These are phyloP conservation scores for Lordiphosa mommai DNA, from an alignment of 1,140 invertebrate genomes.

Conservation along the genomic window DNA sequence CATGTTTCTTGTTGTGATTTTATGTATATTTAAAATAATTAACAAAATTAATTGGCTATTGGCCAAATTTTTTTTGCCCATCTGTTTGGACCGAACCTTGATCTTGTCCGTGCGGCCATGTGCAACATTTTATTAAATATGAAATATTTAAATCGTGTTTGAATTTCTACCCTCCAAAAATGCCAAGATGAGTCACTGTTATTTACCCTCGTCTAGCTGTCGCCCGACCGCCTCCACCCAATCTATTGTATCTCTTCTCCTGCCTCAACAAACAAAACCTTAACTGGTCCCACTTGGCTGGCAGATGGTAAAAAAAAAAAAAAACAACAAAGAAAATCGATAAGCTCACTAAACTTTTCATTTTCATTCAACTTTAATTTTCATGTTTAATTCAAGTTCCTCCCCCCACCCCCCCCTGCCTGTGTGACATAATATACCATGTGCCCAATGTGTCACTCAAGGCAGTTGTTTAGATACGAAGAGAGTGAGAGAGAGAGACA, in stretches of 20 bases:
- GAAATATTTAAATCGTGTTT: constrained; percentile 18
- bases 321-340: constrained; percentile 51
- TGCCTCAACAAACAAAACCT: constrained; percentile 58
- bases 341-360: constrained; percentile 45
- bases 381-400: constrained; percentile 16
- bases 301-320: constrained; percentile 21
- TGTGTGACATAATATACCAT: constrained; percentile 52
- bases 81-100: constrained; percentile 46
- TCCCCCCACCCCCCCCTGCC: neutral
- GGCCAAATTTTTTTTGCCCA: constrained; percentile 38
- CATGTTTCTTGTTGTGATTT: too few species aligned
- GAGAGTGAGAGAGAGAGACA: neutral
- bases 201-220: too few species aligned
- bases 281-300: constrained; percentile 12
- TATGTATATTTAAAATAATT: too few species aligned
- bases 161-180: constrained; percentile 6
- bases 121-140: constrained; percentile 43
- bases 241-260: constrained; percentile 20
- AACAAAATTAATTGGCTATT: constrained; percentile 55
- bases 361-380: constrained; percentile 54
- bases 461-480: constrained; percentile 32
- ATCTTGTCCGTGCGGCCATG: constrained; percentile 61
- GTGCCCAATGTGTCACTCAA: constrained; percentile 52
- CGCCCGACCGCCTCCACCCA: neutral
- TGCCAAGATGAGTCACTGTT: constrained; percentile 28